These are phyloP conservation scores for Mionectes olivaceus DNA, from an alignment of 2,797 vertebrate species.

Conservation along the genomic window DNA sequence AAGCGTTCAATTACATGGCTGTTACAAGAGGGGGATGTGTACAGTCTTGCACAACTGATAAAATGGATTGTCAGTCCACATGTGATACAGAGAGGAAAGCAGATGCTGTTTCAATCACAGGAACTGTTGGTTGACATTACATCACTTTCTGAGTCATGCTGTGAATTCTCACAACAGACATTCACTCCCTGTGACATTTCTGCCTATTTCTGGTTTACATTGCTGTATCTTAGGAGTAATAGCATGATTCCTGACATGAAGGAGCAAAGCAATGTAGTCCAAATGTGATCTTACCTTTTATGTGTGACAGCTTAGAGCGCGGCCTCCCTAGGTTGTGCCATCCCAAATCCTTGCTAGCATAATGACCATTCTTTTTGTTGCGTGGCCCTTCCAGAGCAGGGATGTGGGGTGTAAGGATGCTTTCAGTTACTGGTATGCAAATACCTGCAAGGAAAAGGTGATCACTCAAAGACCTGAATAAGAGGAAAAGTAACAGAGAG, in stretches of 20 bases:
- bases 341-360: slow-evolving; percentile 86
- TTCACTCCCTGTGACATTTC: not conserved
- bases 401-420: slow-evolving; percentile 90
- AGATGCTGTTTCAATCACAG: not conserved
- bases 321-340: slow-evolving; percentile 90
- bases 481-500: not conserved
- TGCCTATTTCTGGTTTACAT: not conserved
- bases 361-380: slow-evolving; percentile 83
- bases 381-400: slow-evolving; percentile 86
- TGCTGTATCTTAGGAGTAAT: not conserved
- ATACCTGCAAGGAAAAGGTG: slow-evolving; percentile 81
- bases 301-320: slow-evolving; percentile 85
- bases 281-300: slow-evolving; percentile 86
- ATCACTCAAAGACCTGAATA: not conserved
- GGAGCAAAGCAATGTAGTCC: not conserved
- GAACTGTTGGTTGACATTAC: not conserved
- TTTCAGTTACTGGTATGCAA: slow-evolving; percentile 91
- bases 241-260: not conserved
- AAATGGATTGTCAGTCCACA: not conserved
- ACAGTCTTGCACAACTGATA: not conserved
- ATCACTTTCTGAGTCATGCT: not conserved
- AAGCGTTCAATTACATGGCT: not conserved
- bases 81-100: not conserved
- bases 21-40: not conserved
- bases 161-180: not conserved